A percentile compares a stretch with the other conserved stretches of the same genome.
These are phyloP conservation scores for Halesus radiatus DNA, from an alignment of 1,140 invertebrate genomes.

Conservation along the genomic window DNA sequence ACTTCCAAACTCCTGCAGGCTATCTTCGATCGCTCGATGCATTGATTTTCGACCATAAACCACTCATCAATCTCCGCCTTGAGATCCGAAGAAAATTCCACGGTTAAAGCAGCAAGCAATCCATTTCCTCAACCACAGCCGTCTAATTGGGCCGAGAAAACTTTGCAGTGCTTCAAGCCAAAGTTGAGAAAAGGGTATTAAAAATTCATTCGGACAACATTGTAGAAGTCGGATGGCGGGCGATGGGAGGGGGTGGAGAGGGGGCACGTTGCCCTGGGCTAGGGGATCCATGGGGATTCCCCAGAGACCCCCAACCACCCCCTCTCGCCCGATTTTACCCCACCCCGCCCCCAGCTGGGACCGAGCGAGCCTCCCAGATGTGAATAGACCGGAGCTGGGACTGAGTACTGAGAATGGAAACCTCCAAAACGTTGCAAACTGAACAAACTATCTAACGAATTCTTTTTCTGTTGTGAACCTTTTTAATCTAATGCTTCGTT, in stretches of 20 bases:
- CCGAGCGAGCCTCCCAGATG: conserved; percentile 11
- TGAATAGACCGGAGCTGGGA: not conserved
- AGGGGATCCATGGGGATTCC: conserved; percentile 23
- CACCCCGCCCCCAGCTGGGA: not conserved
- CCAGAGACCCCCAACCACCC: not conserved
- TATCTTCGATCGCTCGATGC: too few relatives aligned
- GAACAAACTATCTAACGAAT: too few relatives aligned
- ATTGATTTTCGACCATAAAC: too few relatives aligned
- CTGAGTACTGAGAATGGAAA: not conserved
- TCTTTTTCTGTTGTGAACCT: too few relatives aligned
- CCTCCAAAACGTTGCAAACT: not conserved
- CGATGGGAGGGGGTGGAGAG: not conserved
- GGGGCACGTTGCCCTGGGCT: not conserved
- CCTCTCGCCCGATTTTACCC: not conserved
- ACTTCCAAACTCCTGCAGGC: too few relatives aligned
- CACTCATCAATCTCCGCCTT: too few relatives aligned
- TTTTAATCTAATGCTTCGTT: too few relatives aligned
- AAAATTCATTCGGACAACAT: conserved; percentile 48
- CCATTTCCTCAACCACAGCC: conserved; percentile 15
- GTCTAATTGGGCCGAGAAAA: conserved; percentile 43
- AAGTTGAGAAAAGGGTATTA: conserved; percentile 46
- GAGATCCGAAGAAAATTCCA: not conserved
- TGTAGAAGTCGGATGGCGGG: not conserved
- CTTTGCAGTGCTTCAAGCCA: conserved; percentile 39
- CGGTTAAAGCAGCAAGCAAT: not conserved